These are phyloP conservation scores for Urosaurus nigricauda DNA, from an alignment of 2,797 vertebrate species.

Conservation along the genomic window DNA sequence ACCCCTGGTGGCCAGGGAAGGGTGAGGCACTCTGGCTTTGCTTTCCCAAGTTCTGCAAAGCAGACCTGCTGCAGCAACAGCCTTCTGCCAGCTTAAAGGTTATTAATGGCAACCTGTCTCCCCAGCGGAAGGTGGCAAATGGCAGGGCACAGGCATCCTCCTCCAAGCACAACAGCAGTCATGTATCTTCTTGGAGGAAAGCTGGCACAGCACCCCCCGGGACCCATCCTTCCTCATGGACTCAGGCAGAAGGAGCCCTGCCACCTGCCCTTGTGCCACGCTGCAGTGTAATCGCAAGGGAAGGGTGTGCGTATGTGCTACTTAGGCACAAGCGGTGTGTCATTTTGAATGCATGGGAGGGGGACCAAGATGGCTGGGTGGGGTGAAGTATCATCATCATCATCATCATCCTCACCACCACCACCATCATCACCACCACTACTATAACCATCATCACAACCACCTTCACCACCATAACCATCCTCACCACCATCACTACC, in stretches of 20 bases:
- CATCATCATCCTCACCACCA: too few species aligned
- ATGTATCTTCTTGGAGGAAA: constrained; percentile 23
- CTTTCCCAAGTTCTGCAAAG: not conserved
- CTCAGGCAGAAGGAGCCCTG: constrained; percentile 24
- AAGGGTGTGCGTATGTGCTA: not conserved
- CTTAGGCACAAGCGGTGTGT: not conserved
- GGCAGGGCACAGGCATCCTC: constrained; percentile 16
- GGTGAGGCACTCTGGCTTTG: not conserved
- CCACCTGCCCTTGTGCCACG: not conserved
- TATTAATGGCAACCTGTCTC: constrained; percentile 17
- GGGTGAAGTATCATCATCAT: too few species aligned
- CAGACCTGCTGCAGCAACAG: not conserved
- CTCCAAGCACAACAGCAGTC: not conserved
- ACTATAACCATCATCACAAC: too few species aligned
- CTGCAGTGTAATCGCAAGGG: not conserved
- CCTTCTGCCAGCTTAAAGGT: not conserved
- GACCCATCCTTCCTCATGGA: not conserved
- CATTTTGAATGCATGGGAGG: not conserved
- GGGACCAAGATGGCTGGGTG: too few species aligned
- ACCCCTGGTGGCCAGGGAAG: not conserved
- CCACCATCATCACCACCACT: too few species aligned
- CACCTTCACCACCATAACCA: too few species aligned
- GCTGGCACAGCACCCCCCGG: constrained; percentile 26
- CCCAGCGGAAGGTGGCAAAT: not conserved
- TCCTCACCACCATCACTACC: too few species aligned